Evolutionary conservation across 2,113 vertebrate genomes (phyloP).

Genomic region (Ceuthmochares aereus): DNA sequence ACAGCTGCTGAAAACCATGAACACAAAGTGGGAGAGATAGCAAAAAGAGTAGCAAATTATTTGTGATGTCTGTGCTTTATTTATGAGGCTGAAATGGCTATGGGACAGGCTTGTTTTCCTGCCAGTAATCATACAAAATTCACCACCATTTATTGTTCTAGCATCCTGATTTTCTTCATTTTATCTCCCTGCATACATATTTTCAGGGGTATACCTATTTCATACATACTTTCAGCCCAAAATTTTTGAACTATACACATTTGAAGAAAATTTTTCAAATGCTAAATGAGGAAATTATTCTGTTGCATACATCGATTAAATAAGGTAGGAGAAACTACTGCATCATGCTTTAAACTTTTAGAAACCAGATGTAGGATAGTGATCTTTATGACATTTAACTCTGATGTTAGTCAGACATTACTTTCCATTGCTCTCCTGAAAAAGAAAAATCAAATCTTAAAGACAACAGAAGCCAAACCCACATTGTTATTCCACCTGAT

Average conservation of each 20-base stretch:
- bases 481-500: neutral
- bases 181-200: neutral
- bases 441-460: neutral
- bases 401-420: neutral
- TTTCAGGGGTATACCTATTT: neutral
- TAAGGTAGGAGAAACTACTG: neutral
- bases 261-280: neutral
- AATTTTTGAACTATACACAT: neutral
- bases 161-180: neutral
- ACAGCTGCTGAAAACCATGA: neutral
- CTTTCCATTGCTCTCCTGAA: neutral
- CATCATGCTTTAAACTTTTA: neutral
- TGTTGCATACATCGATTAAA: neutral
- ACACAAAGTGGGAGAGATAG: neutral
- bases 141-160: neutral
- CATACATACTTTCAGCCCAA: neutral
- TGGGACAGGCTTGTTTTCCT: neutral
- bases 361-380: neutral
- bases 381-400: neutral
- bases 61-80: neutral
- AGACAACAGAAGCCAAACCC: neutral
- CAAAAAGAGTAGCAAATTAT: neutral
- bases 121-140: neutral
- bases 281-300: neutral
- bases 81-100: neutral